These are phyloP conservation scores for Campopleginae sp. DNA, from an alignment of 2,888 invertebrate species.

Conservation along the genomic window DNA sequence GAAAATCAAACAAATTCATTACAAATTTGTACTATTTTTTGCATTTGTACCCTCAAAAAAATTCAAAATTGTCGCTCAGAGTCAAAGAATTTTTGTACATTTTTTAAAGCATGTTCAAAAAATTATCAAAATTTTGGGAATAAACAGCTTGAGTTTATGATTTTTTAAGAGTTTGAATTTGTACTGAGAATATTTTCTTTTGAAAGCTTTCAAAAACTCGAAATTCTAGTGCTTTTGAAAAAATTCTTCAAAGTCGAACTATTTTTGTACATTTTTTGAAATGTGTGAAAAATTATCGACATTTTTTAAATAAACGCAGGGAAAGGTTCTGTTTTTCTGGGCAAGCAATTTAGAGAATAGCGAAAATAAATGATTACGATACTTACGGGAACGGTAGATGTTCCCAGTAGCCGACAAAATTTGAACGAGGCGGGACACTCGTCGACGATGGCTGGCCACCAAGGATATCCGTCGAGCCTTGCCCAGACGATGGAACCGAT, in stretches of 20 bases:
- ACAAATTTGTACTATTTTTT: not conserved
- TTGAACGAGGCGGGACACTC: constrained; percentile 86
- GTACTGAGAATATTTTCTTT: no score
- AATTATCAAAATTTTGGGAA: no score
- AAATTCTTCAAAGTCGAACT: no score
- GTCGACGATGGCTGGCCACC: constrained; percentile 91
- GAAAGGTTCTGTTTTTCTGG: not conserved
- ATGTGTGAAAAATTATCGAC: no score
- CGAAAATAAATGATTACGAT: constrained; percentile 9
- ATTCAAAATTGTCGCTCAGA: no score
- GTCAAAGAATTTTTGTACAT: no score
- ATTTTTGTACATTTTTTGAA: no score
- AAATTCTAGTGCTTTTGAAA: no score
- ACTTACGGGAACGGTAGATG: constrained; percentile 67
- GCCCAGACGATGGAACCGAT: constrained; percentile 90
- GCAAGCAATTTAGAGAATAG: not conserved
- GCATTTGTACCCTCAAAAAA: not conserved
- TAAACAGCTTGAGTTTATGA: no score
- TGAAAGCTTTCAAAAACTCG: no score
- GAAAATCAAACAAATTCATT: not conserved
- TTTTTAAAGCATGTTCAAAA: no score
- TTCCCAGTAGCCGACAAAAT: constrained; percentile 64
- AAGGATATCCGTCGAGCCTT: constrained; percentile 87
- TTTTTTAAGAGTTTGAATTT: no score
- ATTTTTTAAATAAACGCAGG: not conserved